Base-by-base conservation (phyloP, 2,797 vertebrate genomes). In the Hephaestus fuliginosus region DNA sequence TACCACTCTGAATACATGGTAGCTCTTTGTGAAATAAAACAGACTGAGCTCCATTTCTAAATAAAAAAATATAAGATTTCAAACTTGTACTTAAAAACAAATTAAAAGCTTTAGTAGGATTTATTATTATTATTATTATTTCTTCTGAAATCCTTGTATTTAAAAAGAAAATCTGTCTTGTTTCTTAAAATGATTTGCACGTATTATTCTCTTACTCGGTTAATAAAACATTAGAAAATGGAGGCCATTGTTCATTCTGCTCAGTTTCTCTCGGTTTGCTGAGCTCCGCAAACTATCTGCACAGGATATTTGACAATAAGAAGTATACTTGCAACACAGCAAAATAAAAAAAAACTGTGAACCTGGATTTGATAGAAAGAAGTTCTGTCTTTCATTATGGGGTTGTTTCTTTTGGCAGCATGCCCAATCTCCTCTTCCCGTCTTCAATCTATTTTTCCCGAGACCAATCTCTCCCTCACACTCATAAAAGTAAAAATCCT, bases 401-500 rank as follows among this genome's bases (percentile, higher is more conserved):
- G 51, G 30, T 83, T 78, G 78, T 74, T 83, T 82, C 58, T 88
- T 78, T 91, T 90, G 91, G 89, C 87, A 7, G 65, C 0, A 6
- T 33, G 80, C 87, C 88, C 82, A 88, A 84, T 90, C 79, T 75
- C 63, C 48, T 86, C 56, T 79, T 74, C 77, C 80, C 62, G 17
- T 65, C 70, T 85, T 73, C 74, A 85, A 87, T 88, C 87, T 72
- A 76, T 81, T 80, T 65, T 79, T 71, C 86, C 82, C 13, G 18
- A 84, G 69, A 74, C 80, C 86, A 86, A 87, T 84, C 86, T 70
- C 62, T 85, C 58, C 74, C 60, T 84, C 60, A 58, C 22, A 56
- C 85, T 83, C 87, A 89, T 90, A 89, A 91, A 91, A 90, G 74
- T 81, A 76, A 39, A 81, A 92, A 91, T 89, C 80, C 53, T 46